Base-by-base conservation (phyloP, 2,797 vertebrate genomes). In the Xenopus petersii region DNA sequence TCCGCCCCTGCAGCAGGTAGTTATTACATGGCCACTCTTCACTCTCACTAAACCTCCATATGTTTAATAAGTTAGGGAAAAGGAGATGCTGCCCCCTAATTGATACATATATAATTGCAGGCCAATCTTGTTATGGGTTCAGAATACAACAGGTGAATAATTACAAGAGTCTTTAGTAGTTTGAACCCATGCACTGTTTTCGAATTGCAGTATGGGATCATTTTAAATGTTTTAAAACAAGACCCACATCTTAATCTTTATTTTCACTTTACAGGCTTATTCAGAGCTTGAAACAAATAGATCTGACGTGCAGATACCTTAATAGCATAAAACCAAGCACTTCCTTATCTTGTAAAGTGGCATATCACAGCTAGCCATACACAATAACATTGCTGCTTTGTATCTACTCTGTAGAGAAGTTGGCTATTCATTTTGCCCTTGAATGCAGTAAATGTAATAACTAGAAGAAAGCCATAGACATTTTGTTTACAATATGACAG, bases 381-480 rank as follows among this genome's bases (percentile, higher is more conserved):
- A 66, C 10, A 33, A 66, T 47, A n/a, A 49, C 42, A 49, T 66
- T 49, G 9, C 46, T 66, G 64, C 21, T 49, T 59, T 26, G 24
- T 72, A 77, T 77, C 75, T 73, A 36, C 60, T 73, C 64, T 10
- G n/a, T 47, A 58, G 70, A 77, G 33, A 56, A 68, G 75, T 12
- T n/a, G 17, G 15, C 42, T 63, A 62, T 70, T 67, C 42, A 65
- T 33, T 64, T 49, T 26, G 56, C 62, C 75, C 64, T 54, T 77
- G 70, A 72, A 72, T 33, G 21, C 65, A 67, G 30, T 67, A 67
- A 55, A 67, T 8, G 16, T 21, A 55, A 33, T 67, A 30, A 59
- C 62, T 61, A 48, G 70, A 55, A 58, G 75, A 48, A 33, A 46
- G 49, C 64, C 65, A 64, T 59, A 77, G 61, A 63, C 30, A 42